Evolutionary conservation across 2,113 vertebrate species (phyloP).

Genomic region (Cottus gobio): DNA sequence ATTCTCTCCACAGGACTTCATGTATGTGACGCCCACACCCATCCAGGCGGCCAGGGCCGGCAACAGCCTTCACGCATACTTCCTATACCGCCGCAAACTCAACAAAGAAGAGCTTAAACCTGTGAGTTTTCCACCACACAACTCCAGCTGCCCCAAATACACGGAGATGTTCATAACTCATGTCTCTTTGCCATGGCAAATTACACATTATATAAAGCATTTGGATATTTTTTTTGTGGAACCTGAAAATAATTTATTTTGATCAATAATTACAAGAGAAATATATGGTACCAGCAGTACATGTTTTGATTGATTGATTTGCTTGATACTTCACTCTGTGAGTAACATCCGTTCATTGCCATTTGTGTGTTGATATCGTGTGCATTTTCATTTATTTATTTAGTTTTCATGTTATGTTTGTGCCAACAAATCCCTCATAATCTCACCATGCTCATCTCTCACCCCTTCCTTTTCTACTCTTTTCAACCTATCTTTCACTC

Average conservation of each 20-base stretch:
- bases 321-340: constrained; percentile 6
- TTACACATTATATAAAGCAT: constrained; percentile 1
- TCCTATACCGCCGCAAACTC: constrained; percentile 88
- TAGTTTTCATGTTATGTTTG: constrained; percentile 1
- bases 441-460: constrained; percentile 51
- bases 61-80: constrained; percentile 85
- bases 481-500: constrained; percentile 28
- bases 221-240: background rate
- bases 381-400: constrained; percentile 11
- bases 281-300: background rate
- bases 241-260: background rate
- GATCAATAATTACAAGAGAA: background rate
- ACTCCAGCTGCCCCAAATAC: background rate
- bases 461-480: constrained; percentile 15
- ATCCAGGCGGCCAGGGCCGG: constrained; percentile 89
- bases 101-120: constrained; percentile 89
- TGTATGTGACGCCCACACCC: constrained; percentile 86
- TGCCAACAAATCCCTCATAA: constrained; percentile 54
- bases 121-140: constrained; percentile 76
- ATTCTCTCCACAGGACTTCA: constrained; percentile 77
- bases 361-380: constrained; percentile 19
- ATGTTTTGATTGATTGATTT: background rate
- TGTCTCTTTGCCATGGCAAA: constrained; percentile 37
- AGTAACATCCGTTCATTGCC: constrained; percentile 26
- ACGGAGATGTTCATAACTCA: constrained; percentile 1